Conservation (phyloP, 2,797 vertebrate genomes). For the Gymnothorax reevesii region DNA sequence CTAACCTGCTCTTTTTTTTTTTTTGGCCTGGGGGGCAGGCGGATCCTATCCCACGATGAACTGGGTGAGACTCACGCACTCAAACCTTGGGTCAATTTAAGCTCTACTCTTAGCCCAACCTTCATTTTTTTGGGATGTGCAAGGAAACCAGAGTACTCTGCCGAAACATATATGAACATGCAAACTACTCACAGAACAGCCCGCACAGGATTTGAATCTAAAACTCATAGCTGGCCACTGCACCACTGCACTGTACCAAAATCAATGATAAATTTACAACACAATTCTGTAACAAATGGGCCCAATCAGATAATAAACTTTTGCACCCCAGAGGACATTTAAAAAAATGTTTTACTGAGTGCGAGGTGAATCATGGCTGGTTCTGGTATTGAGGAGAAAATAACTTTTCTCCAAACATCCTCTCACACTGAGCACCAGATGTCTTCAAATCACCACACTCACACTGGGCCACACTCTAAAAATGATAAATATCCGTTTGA, state of each 20-base stretch:
- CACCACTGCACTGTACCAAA: neutral
- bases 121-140: no score
- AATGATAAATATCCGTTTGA: neutral
- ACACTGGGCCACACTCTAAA: neutral
- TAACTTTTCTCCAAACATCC: neutral
- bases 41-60: no score
- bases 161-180: no score
- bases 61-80: no score
- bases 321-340: neutral
- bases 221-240: neutral
- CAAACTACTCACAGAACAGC: no score
- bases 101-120: no score
- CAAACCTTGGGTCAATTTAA: no score
- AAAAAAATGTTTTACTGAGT: neutral
- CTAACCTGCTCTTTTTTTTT: no score
- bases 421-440: constrained; percentile 10
- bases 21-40: no score
- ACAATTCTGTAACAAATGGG: neutral
- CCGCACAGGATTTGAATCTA: no score
- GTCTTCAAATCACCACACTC: neutral
- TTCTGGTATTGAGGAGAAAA: neutral
- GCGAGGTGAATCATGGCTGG: neutral
- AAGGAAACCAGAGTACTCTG: no score
- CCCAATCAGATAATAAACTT: neutral
- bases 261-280: neutral